These are phyloP conservation scores for Belonocnema kinseyi DNA, from an alignment of 1,140 invertebrate species.

Conservation along the genomic window DNA sequence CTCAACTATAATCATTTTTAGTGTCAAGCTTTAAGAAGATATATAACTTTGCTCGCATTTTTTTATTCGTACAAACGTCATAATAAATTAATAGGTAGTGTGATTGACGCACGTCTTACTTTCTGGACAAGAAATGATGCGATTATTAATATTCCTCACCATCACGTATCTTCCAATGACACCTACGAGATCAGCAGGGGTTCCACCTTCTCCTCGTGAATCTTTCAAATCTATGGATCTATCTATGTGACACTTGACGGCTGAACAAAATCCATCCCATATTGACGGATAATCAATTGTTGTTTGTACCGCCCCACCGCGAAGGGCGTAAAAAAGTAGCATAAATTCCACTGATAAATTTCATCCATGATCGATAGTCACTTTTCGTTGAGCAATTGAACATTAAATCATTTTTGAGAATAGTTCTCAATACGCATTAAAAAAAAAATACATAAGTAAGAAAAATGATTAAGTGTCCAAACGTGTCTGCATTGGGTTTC, in stretches of 20 bases:
- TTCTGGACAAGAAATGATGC: constrained; percentile 49
- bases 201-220: constrained; percentile 40
- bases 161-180: constrained; percentile 52
- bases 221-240: constrained; percentile 46
- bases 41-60: neutral
- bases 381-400: constrained; percentile 2
- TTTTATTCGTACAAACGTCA: constrained; percentile 12
- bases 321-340: constrained; percentile 40
- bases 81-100: constrained; percentile 31
- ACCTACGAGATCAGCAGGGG: constrained; percentile 66
- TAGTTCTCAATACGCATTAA: neutral
- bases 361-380: constrained; percentile 37
- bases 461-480: too few relatives aligned
- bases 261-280: constrained; percentile 49
- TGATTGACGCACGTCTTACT: constrained; percentile 55
- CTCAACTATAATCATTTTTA: neutral
- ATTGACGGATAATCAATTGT: constrained; percentile 57
- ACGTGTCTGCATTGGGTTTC: too few relatives aligned
- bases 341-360: constrained; percentile 1
- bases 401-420: constrained; percentile 18
- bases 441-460: neutral
- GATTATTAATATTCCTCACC: constrained; percentile 63
- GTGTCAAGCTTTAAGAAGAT: neutral
- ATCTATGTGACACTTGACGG: constrained; percentile 60
- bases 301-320: constrained; percentile 37